Evolutionary conservation across 2,888 invertebrate species (phyloP).

Genomic region (Drosophila buzzatii): DNA sequence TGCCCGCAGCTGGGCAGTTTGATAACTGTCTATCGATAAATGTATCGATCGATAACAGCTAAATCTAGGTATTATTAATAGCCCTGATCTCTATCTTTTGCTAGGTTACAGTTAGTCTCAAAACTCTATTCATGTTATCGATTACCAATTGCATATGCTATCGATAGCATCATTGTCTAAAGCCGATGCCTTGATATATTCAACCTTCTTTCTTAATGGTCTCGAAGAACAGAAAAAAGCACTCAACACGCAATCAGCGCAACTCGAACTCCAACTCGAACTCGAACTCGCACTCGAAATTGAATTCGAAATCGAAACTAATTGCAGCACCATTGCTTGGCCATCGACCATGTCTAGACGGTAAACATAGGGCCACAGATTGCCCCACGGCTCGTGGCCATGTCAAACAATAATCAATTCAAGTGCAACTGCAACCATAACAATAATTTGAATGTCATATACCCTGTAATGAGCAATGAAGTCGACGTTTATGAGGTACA

Average conservation of each 20-base stretch:
- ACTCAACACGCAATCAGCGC: constrained; percentile 40
- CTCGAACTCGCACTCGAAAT: constrained; percentile 2
- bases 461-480: constrained; percentile 9
- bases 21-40: constrained; percentile 27
- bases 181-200: not conserved
- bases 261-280: constrained; percentile 14
- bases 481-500: not conserved
- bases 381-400: constrained; percentile 60
- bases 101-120: not conserved
- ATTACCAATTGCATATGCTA: not conserved
- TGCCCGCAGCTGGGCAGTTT: not conserved
- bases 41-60: constrained; percentile 4
- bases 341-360: constrained; percentile 45
- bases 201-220: constrained; percentile 5
- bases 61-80: not conserved
- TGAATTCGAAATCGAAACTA: constrained; percentile 33
- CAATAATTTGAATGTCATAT: constrained; percentile 42
- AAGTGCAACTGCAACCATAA: constrained; percentile 45
- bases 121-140: not conserved
- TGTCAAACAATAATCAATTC: constrained; percentile 66
- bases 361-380: constrained; percentile 35
- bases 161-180: not conserved
- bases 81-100: not conserved
- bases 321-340: constrained; percentile 36
- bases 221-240: constrained; percentile 20